phyloP scores from a whole-genome alignment of 2,888 invertebrate genomes.

The Drosophila siamana region DNA sequence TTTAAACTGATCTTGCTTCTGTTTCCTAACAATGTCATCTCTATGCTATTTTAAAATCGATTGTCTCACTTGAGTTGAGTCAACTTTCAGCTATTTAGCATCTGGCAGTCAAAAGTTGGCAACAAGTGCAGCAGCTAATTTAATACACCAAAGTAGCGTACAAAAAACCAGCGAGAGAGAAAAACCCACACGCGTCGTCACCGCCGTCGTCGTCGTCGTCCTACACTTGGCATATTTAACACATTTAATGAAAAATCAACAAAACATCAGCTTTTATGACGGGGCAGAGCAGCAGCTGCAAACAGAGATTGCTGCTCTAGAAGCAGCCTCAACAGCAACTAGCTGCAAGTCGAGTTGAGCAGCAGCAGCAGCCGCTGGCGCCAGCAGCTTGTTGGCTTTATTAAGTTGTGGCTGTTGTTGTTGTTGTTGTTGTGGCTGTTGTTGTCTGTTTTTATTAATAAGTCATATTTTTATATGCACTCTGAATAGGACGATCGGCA shows the following conservation, averaged over 20 bases:
- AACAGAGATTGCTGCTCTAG: neutral
- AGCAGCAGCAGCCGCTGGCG: constrained; percentile 15
- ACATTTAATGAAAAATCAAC: constrained; percentile 81
- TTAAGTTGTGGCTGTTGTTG: constrained; percentile 68
- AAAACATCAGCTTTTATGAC: constrained; percentile 77
- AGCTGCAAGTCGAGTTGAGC: constrained; percentile 24
- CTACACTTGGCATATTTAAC: constrained; percentile 78
- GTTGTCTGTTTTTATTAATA: constrained; percentile 80
- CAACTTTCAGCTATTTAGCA: constrained; percentile 16
- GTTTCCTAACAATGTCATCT: neutral
- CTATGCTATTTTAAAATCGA: neutral
- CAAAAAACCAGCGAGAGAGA: neutral
- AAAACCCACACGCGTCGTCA: constrained; percentile 76
- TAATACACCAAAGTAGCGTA: constrained; percentile 24
- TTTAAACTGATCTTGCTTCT: too few species aligned
- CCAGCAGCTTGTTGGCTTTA: constrained; percentile 68
- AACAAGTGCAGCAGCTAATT: constrained; percentile 57
- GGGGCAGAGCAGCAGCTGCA: constrained; percentile 8
- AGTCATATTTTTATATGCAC: constrained; percentile 77
- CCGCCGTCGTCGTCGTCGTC: constrained; percentile 50
- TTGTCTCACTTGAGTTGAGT: constrained; percentile 2
- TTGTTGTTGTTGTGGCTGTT: constrained; percentile 43
- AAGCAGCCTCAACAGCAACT: constrained; percentile 29
- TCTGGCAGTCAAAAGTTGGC: constrained; percentile 16
- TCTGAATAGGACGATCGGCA: constrained; percentile 11